Evolutionary conservation across 2,797 vertebrate genomes (phyloP).

Genomic region (Iguana delicatissima): DNA sequence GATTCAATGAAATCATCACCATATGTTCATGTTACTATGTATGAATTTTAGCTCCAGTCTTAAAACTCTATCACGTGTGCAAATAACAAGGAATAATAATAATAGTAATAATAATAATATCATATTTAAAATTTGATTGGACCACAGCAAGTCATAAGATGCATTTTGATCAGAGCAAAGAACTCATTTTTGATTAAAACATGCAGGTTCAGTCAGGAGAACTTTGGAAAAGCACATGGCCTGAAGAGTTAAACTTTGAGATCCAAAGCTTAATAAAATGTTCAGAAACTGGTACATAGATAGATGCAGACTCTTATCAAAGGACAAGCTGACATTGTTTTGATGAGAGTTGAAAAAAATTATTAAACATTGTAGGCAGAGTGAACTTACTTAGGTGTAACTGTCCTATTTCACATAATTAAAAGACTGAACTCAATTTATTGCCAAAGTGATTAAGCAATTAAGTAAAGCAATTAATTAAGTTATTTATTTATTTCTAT

Average conservation of each 20-base stretch:
- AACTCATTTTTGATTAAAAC: not conserved
- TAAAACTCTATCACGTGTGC: not conserved
- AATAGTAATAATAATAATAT: no score
- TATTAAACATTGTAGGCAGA: constrained; percentile 1
- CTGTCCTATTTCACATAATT: not conserved
- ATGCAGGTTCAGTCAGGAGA: not conserved
- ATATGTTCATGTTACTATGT: not conserved
- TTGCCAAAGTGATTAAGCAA: not conserved
- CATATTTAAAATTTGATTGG: not conserved
- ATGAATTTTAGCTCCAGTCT: not conserved
- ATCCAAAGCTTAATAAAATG: not conserved
- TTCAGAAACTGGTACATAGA: not conserved
- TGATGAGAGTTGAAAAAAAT: not conserved
- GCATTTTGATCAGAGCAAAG: not conserved
- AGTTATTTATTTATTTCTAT: not conserved
- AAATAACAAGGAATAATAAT: not conserved
- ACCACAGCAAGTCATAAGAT: not conserved
- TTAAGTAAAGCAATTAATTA: not conserved
- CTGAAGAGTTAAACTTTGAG: not conserved
- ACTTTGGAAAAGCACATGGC: not conserved
- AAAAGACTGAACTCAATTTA: not conserved
- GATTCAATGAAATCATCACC: not conserved
- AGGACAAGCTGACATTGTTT: not conserved
- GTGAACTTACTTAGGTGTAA: not conserved
- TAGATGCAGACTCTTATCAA: not conserved